These are phyloP conservation scores for Crotophaga sulcirostris DNA, from an alignment of 2,113 vertebrate genomes.

Conservation along the genomic window DNA sequence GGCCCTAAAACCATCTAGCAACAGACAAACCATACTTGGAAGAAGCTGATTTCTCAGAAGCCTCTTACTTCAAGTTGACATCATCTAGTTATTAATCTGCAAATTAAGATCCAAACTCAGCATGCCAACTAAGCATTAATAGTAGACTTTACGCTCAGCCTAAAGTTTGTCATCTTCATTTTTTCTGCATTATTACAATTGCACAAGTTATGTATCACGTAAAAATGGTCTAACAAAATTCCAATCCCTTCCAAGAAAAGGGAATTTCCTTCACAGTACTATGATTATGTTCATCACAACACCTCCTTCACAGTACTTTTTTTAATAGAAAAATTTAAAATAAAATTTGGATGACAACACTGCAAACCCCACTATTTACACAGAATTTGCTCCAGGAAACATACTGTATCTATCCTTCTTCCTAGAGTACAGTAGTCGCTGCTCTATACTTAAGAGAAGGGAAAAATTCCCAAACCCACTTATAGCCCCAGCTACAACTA, in stretches of 20 bases:
- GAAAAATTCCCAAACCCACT: neutral
- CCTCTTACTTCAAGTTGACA: neutral
- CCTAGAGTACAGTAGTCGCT: neutral
- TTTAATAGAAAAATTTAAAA: neutral
- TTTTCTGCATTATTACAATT: neutral
- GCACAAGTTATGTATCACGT: neutral
- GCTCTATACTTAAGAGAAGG: neutral
- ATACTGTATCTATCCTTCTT: neutral
- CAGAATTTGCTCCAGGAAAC: neutral
- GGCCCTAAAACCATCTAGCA: neutral
- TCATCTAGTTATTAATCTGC: neutral
- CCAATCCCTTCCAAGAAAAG: neutral
- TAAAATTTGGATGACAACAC: neutral
- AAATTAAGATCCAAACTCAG: neutral
- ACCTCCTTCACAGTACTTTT: neutral
- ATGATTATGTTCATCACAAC: neutral
- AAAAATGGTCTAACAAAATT: neutral
- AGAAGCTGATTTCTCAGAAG: neutral
- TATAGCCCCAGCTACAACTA: neutral
- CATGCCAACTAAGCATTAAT: accelerated
- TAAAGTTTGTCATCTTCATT: neutral
- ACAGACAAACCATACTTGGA: neutral
- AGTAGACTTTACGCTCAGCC: neutral
- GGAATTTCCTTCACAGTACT: neutral
- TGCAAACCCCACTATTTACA: neutral